A percentile compares a stretch with the other conserved stretches of the same genome.
phyloP scores from a whole-genome alignment of 2,888 invertebrate genomes.

The Cryptops parisi region DNA sequence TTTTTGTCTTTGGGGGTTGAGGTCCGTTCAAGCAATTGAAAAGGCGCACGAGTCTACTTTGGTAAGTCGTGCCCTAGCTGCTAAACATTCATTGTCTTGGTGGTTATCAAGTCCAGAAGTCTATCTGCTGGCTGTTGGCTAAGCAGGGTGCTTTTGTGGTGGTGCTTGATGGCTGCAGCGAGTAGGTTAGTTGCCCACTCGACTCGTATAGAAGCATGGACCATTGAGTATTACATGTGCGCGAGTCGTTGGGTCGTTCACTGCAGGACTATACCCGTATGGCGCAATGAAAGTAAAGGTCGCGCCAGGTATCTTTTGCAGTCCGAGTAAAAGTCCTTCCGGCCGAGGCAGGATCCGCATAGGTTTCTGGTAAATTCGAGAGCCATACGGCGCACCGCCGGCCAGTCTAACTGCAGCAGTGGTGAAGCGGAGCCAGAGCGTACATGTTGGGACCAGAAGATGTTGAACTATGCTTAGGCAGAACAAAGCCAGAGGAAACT shows the following conservation, averaged over 20 bases:
- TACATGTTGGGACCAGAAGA: conserved; percentile 55
- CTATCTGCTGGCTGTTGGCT: neutral
- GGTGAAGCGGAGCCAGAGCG: conserved; percentile 30
- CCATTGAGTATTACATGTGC: conserved; percentile 56
- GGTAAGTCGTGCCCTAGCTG: no score
- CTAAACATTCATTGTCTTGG: no score
- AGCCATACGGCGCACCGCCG: conserved; percentile 38
- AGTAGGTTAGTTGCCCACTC: conserved; percentile 32
- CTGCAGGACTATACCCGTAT: conserved; percentile 11
- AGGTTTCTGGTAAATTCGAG: conserved; percentile 10
- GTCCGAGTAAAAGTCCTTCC: no score
- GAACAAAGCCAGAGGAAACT: conserved; percentile 53
- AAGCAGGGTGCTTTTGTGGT: neutral
- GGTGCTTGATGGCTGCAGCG: conserved; percentile 13
- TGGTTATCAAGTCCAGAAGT: neutral
- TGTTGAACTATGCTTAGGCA: conserved; percentile 57
- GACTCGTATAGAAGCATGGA: conserved; percentile 66
- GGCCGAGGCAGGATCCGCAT: conserved; percentile 8
- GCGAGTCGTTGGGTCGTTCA: conserved; percentile 47
- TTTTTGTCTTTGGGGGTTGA: no score
- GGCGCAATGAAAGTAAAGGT: conserved; percentile 14
- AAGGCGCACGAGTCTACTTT: no score
- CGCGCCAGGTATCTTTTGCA: neutral
- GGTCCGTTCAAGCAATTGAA: no score
- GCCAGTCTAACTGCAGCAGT: conserved; percentile 37